Evolutionary conservation across 2,888 invertebrate genomes (phyloP).

Genomic region (Tetropium fuscum): DNA sequence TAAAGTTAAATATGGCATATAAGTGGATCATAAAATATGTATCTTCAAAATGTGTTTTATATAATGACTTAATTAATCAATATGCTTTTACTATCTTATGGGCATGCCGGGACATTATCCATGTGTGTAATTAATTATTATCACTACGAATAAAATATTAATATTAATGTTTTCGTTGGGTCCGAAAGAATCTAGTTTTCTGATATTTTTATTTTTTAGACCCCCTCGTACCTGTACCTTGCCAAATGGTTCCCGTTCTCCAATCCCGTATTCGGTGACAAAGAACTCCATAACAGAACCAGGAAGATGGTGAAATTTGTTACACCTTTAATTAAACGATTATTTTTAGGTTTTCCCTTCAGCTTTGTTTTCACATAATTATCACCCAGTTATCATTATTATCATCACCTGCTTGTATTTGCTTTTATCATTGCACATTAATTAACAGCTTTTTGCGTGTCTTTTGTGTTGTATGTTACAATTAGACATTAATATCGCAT

Average conservation of each 20-base stretch:
- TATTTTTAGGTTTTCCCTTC: conserved; percentile 1
- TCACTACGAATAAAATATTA: too few relatives aligned
- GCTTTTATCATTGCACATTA: conserved; percentile 27
- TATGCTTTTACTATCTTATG: too few relatives aligned
- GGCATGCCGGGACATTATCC: too few relatives aligned
- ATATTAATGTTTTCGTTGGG: too few relatives aligned
- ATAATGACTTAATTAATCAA: too few relatives aligned
- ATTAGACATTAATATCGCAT: conserved; percentile 27
- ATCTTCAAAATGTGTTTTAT: too few relatives aligned
- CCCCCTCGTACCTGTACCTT: conserved; percentile 70
- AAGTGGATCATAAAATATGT: too few relatives aligned
- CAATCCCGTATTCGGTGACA: conserved; percentile 71
- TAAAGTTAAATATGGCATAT: too few relatives aligned
- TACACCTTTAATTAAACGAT: conserved; percentile 1
- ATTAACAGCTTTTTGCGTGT: conserved; percentile 27
- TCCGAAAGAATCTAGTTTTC: conserved; percentile 25
- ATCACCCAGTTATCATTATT: conserved; percentile 15
- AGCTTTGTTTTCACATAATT: conserved; percentile 12
- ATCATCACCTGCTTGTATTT: conserved; percentile 18
- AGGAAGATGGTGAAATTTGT: conserved; percentile 53
- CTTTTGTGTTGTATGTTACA: conserved; percentile 20
- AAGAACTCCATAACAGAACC: conserved; percentile 65
- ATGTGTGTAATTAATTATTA: too few relatives aligned
- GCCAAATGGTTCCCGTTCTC: conserved; percentile 74
- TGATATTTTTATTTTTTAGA: conserved; percentile 65